A percentile compares a stretch with the other conserved stretches of the same genome.
Conservation (phyloP, 35 echinoderm and acorn worm genomes). For the Ptychodera flava region DNA sequence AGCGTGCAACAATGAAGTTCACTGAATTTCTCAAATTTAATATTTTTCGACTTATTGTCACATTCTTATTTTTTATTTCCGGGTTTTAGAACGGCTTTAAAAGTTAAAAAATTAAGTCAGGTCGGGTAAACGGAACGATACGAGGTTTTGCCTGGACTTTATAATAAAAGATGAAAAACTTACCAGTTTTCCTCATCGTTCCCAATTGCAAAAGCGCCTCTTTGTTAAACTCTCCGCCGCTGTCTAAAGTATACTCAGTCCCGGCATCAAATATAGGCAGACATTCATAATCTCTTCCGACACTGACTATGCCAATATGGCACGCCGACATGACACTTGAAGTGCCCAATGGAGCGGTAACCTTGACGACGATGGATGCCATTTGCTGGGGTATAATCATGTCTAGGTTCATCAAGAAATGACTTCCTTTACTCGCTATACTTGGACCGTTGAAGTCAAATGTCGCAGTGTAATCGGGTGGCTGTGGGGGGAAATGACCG, state of each 20-base stretch:
- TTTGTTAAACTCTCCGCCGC: neutral
- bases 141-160: too few species aligned
- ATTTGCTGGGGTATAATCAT: neutral
- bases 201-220: neutral
- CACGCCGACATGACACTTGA: neutral
- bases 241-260: neutral
- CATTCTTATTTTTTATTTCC: too few species aligned
- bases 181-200: neutral
- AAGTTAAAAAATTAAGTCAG: too few species aligned
- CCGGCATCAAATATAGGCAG: neutral
- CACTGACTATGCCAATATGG: neutral
- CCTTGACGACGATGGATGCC: neutral
- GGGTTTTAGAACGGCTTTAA: too few species aligned
- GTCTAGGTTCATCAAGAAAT: neutral
- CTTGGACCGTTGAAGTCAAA: neutral
- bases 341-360: neutral
- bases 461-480: neutral
- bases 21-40: too few species aligned
- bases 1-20: too few species aligned
- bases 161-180: too few species aligned
- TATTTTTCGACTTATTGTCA: too few species aligned
- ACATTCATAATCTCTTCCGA: neutral
- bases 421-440: neutral
- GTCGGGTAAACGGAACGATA: too few species aligned
- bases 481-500: neutral